Conservation (phyloP, 2,797 vertebrate genomes). For the Carapus acus region DNA sequence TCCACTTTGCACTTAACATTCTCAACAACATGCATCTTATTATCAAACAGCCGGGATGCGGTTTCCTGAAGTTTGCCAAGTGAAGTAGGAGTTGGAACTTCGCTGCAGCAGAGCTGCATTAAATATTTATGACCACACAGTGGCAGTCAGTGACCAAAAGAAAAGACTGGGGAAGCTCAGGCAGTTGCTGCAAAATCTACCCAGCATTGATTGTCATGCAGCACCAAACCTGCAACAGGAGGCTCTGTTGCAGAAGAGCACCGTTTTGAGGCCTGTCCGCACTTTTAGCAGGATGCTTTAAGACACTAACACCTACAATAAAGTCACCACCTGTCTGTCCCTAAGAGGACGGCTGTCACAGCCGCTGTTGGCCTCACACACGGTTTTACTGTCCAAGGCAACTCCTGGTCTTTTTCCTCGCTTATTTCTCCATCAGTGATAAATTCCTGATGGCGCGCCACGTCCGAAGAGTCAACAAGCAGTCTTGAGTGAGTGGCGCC, state of each 20-base stretch:
- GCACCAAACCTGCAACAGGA: constrained; percentile 46
- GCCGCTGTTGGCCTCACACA: constrained; percentile 10
- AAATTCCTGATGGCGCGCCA: no score
- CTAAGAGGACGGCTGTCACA: no score
- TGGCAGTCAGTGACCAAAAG: constrained; percentile 57
- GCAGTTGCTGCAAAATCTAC: constrained; percentile 46
- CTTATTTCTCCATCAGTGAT: no score
- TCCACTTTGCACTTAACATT: no score
- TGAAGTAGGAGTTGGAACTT: constrained; percentile 5
- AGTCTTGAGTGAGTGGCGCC: constrained; percentile 9
- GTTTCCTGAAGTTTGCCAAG: background rate
- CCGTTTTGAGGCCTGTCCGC: constrained; percentile 55
- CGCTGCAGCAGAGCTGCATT: constrained; percentile 40
- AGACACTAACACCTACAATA: constrained; percentile 18
- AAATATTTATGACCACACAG: constrained; percentile 62
- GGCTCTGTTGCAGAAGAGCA: constrained; percentile 44
- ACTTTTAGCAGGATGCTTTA: constrained; percentile 25
- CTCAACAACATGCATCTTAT: no score
- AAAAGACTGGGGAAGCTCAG: constrained; percentile 11
- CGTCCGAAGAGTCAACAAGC: constrained; percentile 26
- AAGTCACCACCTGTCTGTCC: background rate
- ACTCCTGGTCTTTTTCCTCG: constrained; percentile 2
- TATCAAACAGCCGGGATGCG: constrained; percentile 7
- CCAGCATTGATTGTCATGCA: constrained; percentile 54
- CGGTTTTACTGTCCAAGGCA: constrained; percentile 14